Evolutionary conservation across 2,113 vertebrate genomes (phyloP).

Genomic region (Oryzias javanicus): DNA sequence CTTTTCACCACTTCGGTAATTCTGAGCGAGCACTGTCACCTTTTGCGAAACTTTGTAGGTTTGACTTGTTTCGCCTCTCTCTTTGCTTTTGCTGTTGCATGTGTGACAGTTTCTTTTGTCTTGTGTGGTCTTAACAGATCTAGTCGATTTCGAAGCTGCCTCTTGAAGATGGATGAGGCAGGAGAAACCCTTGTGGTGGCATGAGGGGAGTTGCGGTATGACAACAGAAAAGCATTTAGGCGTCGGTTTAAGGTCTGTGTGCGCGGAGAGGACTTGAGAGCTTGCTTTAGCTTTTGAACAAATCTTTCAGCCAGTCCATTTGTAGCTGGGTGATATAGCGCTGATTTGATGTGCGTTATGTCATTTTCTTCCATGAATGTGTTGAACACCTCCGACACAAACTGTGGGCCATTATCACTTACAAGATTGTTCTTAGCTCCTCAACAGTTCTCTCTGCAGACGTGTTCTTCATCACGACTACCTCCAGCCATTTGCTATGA

Average conservation of each 20-base stretch:
- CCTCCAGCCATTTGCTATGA: constrained; percentile 9
- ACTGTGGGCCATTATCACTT: constrained; percentile 1
- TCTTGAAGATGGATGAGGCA: not conserved
- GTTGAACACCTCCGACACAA: not conserved
- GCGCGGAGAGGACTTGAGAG: not conserved
- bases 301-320: not conserved
- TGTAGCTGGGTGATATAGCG: not conserved
- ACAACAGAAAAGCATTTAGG: not conserved
- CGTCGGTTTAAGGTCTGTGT: not conserved
- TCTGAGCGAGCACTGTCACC: too few species aligned
- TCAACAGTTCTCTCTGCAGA: not conserved
- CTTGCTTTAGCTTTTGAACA: not conserved
- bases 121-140: not conserved
- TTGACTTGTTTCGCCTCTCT: too few species aligned
- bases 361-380: not conserved
- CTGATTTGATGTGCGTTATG: not conserved
- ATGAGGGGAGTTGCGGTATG: not conserved
- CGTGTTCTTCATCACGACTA: not conserved
- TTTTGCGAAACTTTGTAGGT: too few species aligned
- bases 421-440: not conserved
- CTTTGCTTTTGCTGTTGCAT: too few species aligned
- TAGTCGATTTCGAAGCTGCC: not conserved
- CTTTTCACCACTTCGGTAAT: too few species aligned
- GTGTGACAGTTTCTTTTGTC: not conserved
- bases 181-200: not conserved